These are phyloP conservation scores for Emys orbicularis DNA, from an alignment of 2,797 vertebrate genomes.

Conservation along the genomic window DNA sequence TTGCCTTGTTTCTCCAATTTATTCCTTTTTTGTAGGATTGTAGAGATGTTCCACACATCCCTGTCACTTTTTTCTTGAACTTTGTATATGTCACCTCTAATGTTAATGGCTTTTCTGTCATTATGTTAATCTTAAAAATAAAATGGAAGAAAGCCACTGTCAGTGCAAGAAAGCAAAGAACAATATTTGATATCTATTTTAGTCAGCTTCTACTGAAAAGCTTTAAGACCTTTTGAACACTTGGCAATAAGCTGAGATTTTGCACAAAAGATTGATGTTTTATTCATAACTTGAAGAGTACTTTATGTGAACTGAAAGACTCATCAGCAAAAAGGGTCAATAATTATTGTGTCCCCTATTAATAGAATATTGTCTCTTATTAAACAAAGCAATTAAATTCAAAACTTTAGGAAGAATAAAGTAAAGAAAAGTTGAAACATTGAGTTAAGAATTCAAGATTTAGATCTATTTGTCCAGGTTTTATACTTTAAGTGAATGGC, in stretches of 20 bases:
- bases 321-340: not conserved
- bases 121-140: not conserved
- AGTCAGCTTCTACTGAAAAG: not conserved
- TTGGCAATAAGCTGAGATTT: not conserved
- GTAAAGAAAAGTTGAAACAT: not conserved
- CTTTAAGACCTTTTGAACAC: not conserved
- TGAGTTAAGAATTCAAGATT: not conserved
- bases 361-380: not conserved
- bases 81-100: not conserved
- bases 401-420: not conserved
- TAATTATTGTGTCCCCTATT: not conserved
- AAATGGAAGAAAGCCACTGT: not conserved
- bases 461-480: not conserved
- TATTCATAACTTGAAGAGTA: not conserved
- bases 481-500: accelerated
- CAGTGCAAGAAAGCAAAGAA: not conserved
- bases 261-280: conserved; percentile 11
- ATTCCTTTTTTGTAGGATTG: not conserved
- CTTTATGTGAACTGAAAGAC: not conserved
- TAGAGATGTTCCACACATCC: not conserved
- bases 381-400: conserved; percentile 8
- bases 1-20: not conserved
- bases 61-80: not conserved
- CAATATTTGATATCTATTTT: not conserved
- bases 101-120: not conserved